phyloP scores from a whole-genome alignment of 92 coral and sea anemone species.

The Bergia sp. region DNA sequence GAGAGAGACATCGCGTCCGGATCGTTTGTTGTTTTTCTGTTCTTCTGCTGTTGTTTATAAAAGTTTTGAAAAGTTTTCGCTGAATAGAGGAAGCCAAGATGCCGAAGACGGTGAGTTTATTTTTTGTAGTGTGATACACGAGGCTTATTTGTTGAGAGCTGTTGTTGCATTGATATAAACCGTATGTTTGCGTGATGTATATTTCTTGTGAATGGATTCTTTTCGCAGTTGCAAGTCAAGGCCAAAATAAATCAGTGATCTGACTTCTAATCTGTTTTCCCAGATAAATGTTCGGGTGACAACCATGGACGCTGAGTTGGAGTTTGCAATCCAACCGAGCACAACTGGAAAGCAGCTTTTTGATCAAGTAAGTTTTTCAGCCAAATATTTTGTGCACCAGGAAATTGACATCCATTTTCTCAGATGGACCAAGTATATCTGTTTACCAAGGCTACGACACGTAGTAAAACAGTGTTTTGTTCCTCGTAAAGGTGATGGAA shows the following conservation, averaged over 20 bases:
- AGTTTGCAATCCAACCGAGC: slow-evolving; percentile 95
- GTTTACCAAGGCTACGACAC: slow-evolving; percentile 23
- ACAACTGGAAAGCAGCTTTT: slow-evolving; percentile 98
- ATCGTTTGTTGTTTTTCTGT: not conserved
- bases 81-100: slow-evolving; percentile 2
- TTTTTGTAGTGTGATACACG: not conserved
- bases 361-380: slow-evolving; percentile 76
- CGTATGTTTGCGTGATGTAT: slow-evolving; percentile 28
- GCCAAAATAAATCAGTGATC: not conserved
- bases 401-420: not conserved
- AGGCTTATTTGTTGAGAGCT: slow-evolving; percentile 1
- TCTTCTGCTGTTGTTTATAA: slow-evolving; percentile 30
- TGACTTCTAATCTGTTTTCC: slow-evolving; percentile 11
- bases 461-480: not conserved
- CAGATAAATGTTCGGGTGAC: slow-evolving; percentile 94
- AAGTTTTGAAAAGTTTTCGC: slow-evolving; percentile 29
- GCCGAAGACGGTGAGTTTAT: slow-evolving; percentile 36
- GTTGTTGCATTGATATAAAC: not conserved
- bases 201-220: not conserved
- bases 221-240: not conserved
- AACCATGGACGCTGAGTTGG: slow-evolving; percentile 95
- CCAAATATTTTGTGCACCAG: not conserved
- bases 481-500: not conserved
- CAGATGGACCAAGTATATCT: not conserved
- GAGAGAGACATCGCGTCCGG: not conserved